A percentile compares a stretch with the other conserved stretches of the same genome.
Conservation (phyloP, 2,113 vertebrate genomes). For the Oreochromis spilurus region DNA sequence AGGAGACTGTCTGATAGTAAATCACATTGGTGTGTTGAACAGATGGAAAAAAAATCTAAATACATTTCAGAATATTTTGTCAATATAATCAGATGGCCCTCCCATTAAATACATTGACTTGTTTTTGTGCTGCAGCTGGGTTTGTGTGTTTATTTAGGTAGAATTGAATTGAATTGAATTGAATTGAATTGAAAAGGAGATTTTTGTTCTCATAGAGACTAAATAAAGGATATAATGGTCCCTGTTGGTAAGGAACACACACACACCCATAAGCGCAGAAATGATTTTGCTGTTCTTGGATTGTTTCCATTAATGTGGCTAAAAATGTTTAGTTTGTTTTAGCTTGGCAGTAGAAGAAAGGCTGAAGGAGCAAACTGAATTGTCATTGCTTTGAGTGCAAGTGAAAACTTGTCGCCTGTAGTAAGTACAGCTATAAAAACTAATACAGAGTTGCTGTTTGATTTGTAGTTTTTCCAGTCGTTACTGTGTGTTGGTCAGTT, state of each 20-base stretch:
- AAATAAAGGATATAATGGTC: background rate
- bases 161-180: background rate
- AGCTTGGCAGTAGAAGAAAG: background rate
- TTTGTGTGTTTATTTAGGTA: background rate
- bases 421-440: background rate
- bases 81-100: background rate
- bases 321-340: background rate
- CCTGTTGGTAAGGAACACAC: background rate
- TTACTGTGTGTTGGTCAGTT: background rate
- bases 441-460: background rate
- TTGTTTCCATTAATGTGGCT: background rate
- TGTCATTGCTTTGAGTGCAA: background rate
- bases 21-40: background rate
- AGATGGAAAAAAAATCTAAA: background rate
- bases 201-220: background rate
- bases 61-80: background rate
- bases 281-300: background rate
- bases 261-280: background rate
- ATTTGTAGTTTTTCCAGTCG: background rate
- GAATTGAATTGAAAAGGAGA: background rate
- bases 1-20: background rate
- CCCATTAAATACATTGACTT: background rate
- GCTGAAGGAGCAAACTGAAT: background rate
- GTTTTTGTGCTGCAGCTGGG: background rate
- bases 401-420: background rate